These are phyloP conservation scores for Drosophila kohkoa DNA, from an alignment of 1,140 invertebrate species.

Conservation along the genomic window DNA sequence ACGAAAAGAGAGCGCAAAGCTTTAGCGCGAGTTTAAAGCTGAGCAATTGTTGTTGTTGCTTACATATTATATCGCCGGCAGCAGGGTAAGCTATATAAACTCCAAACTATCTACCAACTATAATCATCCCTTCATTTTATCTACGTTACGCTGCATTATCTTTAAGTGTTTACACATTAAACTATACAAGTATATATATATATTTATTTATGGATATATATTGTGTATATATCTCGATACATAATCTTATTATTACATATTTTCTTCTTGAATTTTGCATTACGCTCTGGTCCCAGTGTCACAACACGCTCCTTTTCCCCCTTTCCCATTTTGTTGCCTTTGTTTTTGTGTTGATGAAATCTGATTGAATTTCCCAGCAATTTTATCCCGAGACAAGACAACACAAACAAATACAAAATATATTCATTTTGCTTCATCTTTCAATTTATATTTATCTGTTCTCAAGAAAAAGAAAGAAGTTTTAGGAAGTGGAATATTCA, in stretches of 20 bases:
- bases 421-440: slow-evolving; percentile 7
- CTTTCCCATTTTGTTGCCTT: background rate
- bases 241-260: slow-evolving; percentile 29
- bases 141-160: slow-evolving; percentile 49
- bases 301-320: background rate
- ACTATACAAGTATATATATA: slow-evolving; percentile 16
- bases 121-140: slow-evolving; percentile 44
- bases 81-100: slow-evolving; percentile 52
- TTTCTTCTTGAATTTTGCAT: slow-evolving; percentile 50
- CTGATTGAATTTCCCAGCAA: slow-evolving; percentile 1
- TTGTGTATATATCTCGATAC: slow-evolving; percentile 35
- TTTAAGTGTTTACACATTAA: slow-evolving; percentile 49
- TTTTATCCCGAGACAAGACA: slow-evolving; percentile 20
- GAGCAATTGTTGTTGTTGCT: slow-evolving; percentile 32
- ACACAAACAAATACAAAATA: slow-evolving; percentile 36
- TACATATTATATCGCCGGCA: slow-evolving; percentile 34
- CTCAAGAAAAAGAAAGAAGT: background rate
- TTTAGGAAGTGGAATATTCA: background rate
- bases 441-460: slow-evolving; percentile 7
- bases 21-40: slow-evolving; percentile 20
- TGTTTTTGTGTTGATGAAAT: slow-evolving; percentile 18
- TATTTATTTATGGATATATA: slow-evolving; percentile 6
- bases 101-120: slow-evolving; percentile 21
- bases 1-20: slow-evolving; percentile 20
- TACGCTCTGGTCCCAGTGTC: slow-evolving; percentile 13